A percentile compares a stretch with the other conserved stretches of the same genome.
Conservation (phyloP, 2,797 vertebrate genomes). For the Arnoldichthys spilopterus region DNA sequence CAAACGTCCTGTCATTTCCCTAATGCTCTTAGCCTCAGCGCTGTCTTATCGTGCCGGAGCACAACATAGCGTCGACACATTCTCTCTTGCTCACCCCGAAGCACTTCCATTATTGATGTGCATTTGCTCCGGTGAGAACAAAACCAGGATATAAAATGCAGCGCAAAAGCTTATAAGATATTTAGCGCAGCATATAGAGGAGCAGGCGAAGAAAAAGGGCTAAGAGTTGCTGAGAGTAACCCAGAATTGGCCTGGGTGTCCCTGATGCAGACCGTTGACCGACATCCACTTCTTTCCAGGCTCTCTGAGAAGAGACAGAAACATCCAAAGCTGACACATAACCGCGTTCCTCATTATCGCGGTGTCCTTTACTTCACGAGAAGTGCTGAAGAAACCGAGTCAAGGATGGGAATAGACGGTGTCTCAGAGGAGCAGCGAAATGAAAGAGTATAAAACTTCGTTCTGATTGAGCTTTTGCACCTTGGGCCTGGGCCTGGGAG, state of each 20-base stretch:
- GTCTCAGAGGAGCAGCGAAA: conserved; percentile 29
- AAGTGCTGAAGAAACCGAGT: background rate
- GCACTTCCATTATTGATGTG: conserved; percentile 75
- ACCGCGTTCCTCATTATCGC: background rate
- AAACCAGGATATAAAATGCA: conserved; percentile 70
- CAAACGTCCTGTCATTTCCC: conserved; percentile 70
- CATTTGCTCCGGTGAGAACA: conserved; percentile 78
- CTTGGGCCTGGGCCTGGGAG: conserved; percentile 11
- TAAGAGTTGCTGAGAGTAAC: conserved; percentile 47
- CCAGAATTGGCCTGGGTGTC: conserved; percentile 12
- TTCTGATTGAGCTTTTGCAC: conserved; percentile 32
- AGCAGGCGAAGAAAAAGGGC: conserved; percentile 38
- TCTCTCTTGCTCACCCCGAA: conserved; percentile 57
- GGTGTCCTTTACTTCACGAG: background rate
- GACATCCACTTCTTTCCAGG: conserved; percentile 6
- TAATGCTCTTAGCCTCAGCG: conserved; percentile 65
- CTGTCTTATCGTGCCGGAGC: conserved; percentile 69
- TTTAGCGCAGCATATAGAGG: conserved; percentile 65
- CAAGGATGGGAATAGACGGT: conserved; percentile 4
- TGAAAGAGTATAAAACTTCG: conserved; percentile 26
- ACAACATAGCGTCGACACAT: conserved; percentile 63
- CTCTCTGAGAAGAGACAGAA: conserved; percentile 15
- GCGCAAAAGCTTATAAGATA: conserved; percentile 75
- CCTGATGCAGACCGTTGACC: conserved; percentile 51
- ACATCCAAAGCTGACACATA: conserved; percentile 20